A percentile compares a stretch with the other conserved stretches of the same genome.
Evolutionary conservation across 1,140 invertebrate species (phyloP).

Genomic region (Nasonia vitripennis): DNA sequence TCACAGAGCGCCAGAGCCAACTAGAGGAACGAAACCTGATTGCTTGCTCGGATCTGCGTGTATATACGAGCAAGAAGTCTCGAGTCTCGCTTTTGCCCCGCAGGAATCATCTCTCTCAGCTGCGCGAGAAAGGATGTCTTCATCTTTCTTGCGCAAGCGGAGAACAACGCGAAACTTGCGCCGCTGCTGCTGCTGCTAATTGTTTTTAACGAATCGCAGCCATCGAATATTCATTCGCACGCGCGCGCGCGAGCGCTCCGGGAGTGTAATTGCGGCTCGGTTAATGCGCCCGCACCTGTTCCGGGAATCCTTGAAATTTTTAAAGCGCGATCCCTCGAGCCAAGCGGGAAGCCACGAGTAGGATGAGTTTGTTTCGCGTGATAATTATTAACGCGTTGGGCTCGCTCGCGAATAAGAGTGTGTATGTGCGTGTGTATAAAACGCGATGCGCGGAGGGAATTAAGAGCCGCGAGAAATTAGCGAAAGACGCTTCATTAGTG

Average conservation of each 20-base stretch:
- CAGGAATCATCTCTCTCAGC: neutral
- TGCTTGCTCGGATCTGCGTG: slow-evolving; percentile 5
- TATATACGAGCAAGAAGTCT: neutral
- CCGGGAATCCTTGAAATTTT: neutral
- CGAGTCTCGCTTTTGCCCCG: neutral
- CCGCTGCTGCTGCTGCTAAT: neutral
- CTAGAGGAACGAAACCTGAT: slow-evolving; percentile 31
- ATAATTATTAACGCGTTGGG: neutral
- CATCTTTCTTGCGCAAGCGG: neutral
- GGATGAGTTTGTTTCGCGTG: neutral
- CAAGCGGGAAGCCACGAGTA: too few species aligned
- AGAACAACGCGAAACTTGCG: neutral
- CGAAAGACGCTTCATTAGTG: slow-evolving; percentile 36
- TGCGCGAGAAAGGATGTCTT: neutral
- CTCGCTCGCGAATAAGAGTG: neutral
- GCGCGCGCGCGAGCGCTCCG: neutral
- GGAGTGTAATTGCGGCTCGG: too few species aligned
- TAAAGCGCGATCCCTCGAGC: neutral
- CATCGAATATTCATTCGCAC: neutral
- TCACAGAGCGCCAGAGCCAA: neutral
- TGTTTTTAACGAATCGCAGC: neutral
- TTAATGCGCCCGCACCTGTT: neutral
- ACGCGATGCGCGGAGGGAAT: neutral
- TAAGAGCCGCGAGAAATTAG: slow-evolving; percentile 16
- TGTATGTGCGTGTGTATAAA: neutral